Evolutionary conservation across 2,797 vertebrate species (phyloP).

Genomic region (Bufotes viridis): DNA sequence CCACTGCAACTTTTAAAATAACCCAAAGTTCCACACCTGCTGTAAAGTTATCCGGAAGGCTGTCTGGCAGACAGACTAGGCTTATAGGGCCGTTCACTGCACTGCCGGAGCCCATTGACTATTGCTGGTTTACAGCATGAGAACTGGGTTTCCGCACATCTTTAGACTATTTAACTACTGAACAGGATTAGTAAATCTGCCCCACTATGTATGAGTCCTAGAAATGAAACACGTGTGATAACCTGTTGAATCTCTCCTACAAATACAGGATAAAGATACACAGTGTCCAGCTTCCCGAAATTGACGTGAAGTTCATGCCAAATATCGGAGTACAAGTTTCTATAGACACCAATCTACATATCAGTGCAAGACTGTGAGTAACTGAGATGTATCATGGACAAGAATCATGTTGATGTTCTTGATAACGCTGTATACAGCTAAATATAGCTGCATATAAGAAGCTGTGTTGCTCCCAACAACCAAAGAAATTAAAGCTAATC

Average conservation of each 20-base stretch:
- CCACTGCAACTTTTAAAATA: no score
- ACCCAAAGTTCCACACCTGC: no score
- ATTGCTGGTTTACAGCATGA: no score
- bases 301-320: slow-evolving; percentile 39
- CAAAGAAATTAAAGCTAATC: no score
- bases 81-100: no score
- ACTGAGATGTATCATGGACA: not conserved
- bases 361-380: slow-evolving; percentile 30
- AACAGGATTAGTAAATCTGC: not conserved
- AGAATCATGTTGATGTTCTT: not conserved
- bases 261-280: slow-evolving; percentile 27
- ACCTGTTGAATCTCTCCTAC: not conserved
- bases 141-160: no score
- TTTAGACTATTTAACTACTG: no score
- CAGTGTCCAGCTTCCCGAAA: slow-evolving; percentile 32
- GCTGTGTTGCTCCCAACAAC: not conserved
- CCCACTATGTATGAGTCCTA: not conserved
- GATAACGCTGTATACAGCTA: not conserved
- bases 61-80: no score
- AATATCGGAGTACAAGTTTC: slow-evolving; percentile 18
- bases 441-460: not conserved
- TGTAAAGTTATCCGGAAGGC: no score
- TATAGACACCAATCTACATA: slow-evolving; percentile 31
- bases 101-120: no score
- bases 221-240: not conserved